A percentile compares a stretch with the other conserved stretches of the same genome.
These are phyloP conservation scores for Macroteleia sp. DNA, from an alignment of 2,888 invertebrate species.

Conservation along the genomic window DNA sequence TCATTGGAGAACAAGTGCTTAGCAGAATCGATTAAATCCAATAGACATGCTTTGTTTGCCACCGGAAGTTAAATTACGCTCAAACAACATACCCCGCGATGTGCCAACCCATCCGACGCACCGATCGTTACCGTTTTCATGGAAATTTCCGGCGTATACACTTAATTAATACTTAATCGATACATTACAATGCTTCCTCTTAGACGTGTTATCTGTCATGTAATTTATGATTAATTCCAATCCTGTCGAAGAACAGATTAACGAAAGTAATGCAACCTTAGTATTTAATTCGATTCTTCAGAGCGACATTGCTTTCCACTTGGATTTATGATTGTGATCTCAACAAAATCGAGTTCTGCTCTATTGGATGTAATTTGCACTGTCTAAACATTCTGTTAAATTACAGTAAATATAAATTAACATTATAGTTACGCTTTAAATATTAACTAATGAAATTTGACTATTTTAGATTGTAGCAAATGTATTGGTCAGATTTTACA, in stretches of 20 bases:
- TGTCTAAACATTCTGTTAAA: no score
- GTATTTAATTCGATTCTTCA: background rate
- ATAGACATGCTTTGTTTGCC: slow-evolving; percentile 62
- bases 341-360: no score
- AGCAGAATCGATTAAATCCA: slow-evolving; percentile 54
- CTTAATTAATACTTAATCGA: slow-evolving; percentile 50
- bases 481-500: no score
- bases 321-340: background rate
- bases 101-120: background rate
- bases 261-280: background rate
- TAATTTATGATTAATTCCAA: slow-evolving; percentile 17
- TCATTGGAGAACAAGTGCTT: slow-evolving; percentile 55
- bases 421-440: no score
- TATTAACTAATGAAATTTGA: no score
- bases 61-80: slow-evolving; percentile 55
- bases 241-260: background rate
- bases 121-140: slow-evolving; percentile 40
- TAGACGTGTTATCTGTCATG: background rate
- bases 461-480: no score
- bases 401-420: no score
- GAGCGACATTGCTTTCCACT: background rate
- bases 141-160: slow-evolving; percentile 30
- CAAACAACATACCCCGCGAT: slow-evolving; percentile 31
- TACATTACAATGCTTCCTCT: slow-evolving; percentile 15
- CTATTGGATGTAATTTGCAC: no score